phyloP scores from a whole-genome alignment of 2,797 vertebrate genomes.

The Australoheros facetus region DNA sequence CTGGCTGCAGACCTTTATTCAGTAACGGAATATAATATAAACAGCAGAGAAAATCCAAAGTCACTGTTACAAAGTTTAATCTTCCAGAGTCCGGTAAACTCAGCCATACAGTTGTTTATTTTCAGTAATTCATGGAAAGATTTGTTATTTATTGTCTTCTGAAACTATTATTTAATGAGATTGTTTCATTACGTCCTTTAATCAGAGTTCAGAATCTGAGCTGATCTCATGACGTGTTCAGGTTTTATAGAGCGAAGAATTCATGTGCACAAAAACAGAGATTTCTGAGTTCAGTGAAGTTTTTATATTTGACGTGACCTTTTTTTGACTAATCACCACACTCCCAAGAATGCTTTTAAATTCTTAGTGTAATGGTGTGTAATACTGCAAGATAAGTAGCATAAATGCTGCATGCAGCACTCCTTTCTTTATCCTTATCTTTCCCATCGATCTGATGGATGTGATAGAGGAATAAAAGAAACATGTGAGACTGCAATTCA shows the following conservation, averaged over 20 bases:
- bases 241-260: not conserved
- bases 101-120: accelerated
- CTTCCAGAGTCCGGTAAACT: not conserved
- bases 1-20: not conserved
- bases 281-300: not conserved
- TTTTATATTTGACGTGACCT: not conserved
- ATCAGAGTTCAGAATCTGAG: not conserved
- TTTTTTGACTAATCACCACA: not conserved
- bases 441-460: not conserved
- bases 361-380: not conserved
- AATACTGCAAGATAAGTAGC: not conserved
- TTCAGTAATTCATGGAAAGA: not conserved
- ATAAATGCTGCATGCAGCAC: not conserved
- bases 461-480: not conserved
- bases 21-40: not conserved
- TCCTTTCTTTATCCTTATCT: not conserved
- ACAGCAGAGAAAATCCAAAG: not conserved
- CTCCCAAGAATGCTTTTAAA: accelerated
- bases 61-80: not conserved
- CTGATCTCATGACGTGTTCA: not conserved
- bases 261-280: not conserved
- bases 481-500: not conserved
- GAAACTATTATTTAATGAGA: not conserved
- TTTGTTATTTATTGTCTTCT: not conserved
- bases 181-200: not conserved